Conservation (phyloP, 2,888 invertebrate genomes). For the Hirtodrosophila histrioides region DNA sequence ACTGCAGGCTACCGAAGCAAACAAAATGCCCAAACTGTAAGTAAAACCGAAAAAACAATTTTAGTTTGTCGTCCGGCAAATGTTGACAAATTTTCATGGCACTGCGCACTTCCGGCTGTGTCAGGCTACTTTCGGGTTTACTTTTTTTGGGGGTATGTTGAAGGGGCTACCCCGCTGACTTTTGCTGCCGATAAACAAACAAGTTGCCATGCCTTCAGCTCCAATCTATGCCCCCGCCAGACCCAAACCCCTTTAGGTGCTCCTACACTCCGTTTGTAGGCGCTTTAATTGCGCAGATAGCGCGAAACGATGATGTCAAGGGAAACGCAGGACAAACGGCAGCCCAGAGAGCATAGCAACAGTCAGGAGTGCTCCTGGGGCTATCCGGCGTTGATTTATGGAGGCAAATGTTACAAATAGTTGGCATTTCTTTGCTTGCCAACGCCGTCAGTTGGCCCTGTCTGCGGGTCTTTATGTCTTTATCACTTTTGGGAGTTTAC, state of each 20-base stretch:
- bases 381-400: constrained; percentile 53
- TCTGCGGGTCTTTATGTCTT: constrained; percentile 57
- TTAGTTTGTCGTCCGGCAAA: constrained; percentile 35
- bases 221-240: constrained; percentile 13
- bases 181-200: constrained; percentile 54
- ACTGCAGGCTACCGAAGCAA: constrained; percentile 6
- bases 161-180: constrained; percentile 21
- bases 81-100: constrained; percentile 55
- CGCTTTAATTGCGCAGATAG: constrained; percentile 58
- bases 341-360: constrained; percentile 20
- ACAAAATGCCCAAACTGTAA: constrained; percentile 30
- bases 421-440: constrained; percentile 36
- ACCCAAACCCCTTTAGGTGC: neutral
- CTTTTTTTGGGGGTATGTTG: neutral
- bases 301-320: constrained; percentile 30
- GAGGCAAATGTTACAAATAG: constrained; percentile 44
- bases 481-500: constrained; percentile 58
- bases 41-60: constrained; percentile 33
- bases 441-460: constrained; percentile 15
- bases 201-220: constrained; percentile 22
- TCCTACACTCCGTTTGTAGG: neutral
- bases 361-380: constrained; percentile 19
- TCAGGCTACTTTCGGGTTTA: constrained; percentile 12
- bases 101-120: constrained; percentile 45
- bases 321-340: constrained; percentile 8